Evolutionary conservation across 2,113 vertebrate species (phyloP).

Genomic region (Sigmodon hispidus): DNA sequence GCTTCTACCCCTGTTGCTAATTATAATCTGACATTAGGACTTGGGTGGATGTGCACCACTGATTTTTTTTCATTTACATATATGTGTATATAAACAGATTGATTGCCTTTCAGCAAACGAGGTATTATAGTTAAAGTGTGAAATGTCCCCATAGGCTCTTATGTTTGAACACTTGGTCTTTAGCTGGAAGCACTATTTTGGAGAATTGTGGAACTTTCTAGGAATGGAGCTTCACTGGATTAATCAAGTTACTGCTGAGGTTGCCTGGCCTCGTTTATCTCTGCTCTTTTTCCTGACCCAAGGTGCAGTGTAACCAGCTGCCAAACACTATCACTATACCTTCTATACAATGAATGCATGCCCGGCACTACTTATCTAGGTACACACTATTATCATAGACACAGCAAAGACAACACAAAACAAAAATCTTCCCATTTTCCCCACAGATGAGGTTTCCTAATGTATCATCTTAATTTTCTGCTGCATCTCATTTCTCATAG

Average conservation of each 20-base stretch:
- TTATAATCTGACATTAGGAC: neutral
- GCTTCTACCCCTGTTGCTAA: neutral
- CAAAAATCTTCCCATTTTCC: neutral
- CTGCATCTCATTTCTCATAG: neutral
- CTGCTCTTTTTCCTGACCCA: neutral
- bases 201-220: neutral
- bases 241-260: neutral
- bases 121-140: neutral
- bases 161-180: neutral
- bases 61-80: too few species aligned
- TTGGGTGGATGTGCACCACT: too few species aligned
- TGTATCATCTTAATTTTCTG: neutral
- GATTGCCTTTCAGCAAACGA: neutral
- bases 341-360: neutral
- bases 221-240: neutral
- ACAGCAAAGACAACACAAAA: neutral
- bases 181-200: neutral
- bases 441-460: neutral
- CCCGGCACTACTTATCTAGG: neutral
- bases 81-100: neutral
- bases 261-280: neutral
- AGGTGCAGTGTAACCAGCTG: neutral
- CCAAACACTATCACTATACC: neutral
- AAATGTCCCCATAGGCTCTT: neutral
- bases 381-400: neutral